Evolutionary conservation across 2,113 vertebrate genomes (phyloP).

Genomic region (Arvicanthis niloticus): DNA sequence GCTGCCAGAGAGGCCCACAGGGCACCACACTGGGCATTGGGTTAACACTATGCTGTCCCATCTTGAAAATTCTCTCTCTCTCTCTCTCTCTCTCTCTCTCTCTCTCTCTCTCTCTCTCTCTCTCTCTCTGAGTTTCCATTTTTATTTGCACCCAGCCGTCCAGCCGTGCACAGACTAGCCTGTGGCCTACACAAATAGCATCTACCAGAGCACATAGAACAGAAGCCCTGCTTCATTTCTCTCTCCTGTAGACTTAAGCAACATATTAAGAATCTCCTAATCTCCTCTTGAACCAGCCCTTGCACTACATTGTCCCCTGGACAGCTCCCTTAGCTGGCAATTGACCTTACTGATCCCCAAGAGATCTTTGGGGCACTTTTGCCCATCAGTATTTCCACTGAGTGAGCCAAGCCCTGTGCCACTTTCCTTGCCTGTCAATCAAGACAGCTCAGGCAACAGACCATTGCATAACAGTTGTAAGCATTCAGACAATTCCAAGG

Average conservation of each 20-base stretch:
- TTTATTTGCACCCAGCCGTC: background rate
- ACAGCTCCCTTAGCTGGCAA: background rate
- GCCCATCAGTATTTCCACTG: background rate
- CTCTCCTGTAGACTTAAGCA: background rate
- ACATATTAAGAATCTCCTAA: background rate
- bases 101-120: background rate
- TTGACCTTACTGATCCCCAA: constrained; percentile 7
- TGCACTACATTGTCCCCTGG: background rate
- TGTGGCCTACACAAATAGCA: background rate
- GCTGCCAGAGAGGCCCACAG: background rate
- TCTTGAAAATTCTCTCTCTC: constrained; percentile 2
- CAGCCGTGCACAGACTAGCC: background rate
- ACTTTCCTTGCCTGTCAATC: constrained; percentile 12
- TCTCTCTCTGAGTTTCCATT: background rate
- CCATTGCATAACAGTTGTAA: background rate
- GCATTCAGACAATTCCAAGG: constrained; percentile 10
- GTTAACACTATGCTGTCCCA: background rate
- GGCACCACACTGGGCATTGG: background rate
- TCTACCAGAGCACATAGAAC: background rate
- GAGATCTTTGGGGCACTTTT: background rate
- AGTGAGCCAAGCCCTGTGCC: background rate
- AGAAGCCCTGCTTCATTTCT: constrained; percentile 35
- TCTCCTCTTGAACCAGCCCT: background rate
- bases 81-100: background rate
- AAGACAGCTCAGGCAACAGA: background rate